Conservation (phyloP, 2,797 vertebrate species). For the Myripristis jacobus region DNA sequence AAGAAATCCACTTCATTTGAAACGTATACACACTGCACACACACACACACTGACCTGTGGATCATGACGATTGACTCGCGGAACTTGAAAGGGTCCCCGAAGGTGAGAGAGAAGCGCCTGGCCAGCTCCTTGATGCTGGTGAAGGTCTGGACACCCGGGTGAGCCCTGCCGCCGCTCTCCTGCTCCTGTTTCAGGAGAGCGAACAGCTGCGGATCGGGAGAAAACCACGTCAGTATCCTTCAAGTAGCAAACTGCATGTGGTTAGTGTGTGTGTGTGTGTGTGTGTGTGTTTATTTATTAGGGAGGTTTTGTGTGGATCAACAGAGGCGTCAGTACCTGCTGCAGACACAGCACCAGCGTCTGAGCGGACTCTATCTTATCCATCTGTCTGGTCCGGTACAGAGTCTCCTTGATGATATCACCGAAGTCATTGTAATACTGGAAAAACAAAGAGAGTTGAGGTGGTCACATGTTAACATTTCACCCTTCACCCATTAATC, state of each 20-base stretch:
- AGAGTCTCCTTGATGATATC: slow-evolving; percentile 95
- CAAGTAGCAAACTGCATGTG: background rate
- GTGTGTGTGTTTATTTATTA: too few relatives aligned
- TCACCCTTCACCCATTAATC: background rate
- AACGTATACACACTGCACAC: background rate
- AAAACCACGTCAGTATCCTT: slow-evolving; percentile 7
- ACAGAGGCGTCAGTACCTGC: slow-evolving; percentile 80
- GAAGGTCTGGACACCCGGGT: slow-evolving; percentile 86
- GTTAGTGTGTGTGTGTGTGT: slow-evolving; percentile 28
- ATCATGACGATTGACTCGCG: slow-evolving; percentile 91
- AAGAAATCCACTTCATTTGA: fast-evolving
- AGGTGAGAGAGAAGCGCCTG: slow-evolving; percentile 91
- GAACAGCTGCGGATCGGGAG: slow-evolving; percentile 83
- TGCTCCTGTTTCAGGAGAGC: slow-evolving; percentile 84
- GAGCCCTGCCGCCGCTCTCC: slow-evolving; percentile 69
- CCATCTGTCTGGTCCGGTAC: slow-evolving; percentile 86
- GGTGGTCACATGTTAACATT: background rate
- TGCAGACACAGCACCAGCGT: slow-evolving; percentile 89
- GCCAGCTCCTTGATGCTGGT: slow-evolving; percentile 93
- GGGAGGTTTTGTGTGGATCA: background rate
- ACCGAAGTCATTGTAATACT: slow-evolving; percentile 89
- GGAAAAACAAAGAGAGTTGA: slow-evolving; percentile 19
- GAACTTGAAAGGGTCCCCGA: slow-evolving; percentile 91
- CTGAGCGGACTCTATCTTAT: slow-evolving; percentile 88
- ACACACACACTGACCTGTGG: slow-evolving; percentile 85